phyloP scores from a whole-genome alignment of 2,888 invertebrate species.

The Leptopterna dolabrata region DNA sequence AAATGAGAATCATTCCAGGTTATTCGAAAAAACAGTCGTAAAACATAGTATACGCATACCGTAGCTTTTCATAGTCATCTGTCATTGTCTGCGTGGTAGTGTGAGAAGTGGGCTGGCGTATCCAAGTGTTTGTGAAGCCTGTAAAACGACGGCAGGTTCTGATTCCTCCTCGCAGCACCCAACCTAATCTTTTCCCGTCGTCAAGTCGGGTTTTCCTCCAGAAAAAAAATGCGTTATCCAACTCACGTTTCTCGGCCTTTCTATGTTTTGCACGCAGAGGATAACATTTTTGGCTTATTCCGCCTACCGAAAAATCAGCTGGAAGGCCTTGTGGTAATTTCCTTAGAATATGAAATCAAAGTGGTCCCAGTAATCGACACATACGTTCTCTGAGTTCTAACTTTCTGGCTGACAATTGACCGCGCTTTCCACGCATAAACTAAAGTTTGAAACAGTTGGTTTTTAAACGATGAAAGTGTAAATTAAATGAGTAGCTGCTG shows the following conservation, averaged over 20 bases:
- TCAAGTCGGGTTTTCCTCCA: background rate
- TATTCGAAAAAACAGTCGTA: background rate
- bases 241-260: background rate
- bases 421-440: too few species aligned
- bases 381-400: too few species aligned
- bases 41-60: background rate
- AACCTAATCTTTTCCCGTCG: background rate
- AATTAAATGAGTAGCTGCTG: too few species aligned
- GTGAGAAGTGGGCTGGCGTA: background rate
- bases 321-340: too few species aligned
- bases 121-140: background rate
- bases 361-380: too few species aligned
- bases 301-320: background rate
- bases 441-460: too few species aligned
- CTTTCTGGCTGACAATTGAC: too few species aligned
- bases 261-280: background rate
- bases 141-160: background rate
- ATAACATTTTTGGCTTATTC: background rate
- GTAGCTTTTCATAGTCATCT: background rate
- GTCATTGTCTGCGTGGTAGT: background rate
- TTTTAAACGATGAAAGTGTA: too few species aligned
- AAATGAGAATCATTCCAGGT: background rate
- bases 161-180: background rate
- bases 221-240: background rate
- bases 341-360: too few species aligned